Base-by-base conservation (phyloP, 2,888 invertebrate species). In the Drosophila phalerata region DNA sequence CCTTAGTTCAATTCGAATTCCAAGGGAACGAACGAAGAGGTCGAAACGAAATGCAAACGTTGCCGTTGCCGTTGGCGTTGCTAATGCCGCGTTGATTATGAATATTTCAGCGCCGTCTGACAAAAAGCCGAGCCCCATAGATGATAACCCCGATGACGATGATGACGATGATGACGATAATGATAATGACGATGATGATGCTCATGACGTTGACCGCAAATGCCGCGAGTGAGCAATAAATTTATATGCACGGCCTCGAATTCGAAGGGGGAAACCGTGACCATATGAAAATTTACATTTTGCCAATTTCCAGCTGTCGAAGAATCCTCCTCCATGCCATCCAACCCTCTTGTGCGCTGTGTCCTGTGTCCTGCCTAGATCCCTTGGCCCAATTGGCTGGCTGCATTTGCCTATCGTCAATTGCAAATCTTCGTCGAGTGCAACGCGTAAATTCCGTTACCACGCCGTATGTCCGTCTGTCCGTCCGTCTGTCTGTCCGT, bases 261-360 rank as follows among this genome's bases (percentile, higher is more conserved):
- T 42, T 30, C 37, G 45, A 34, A 3, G 28, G 38, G 37, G 13
- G 8, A 49, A 10, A 10, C n/a, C 49, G 64, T 49, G 38, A 72
- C 74, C 81, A 82, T 79, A 80, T 79, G 82, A 84, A 89, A 89
- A 90, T 90, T 89, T 90, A 89, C 89, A 90, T 90, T 90, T 90
- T 89, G 88, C 81, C 90, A 90, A 90, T 90, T 90, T 90, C 85
- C 90, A 90, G 82, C 75, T 86, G 85, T 84, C 82, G 82, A 74
- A 71, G 67, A 56, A 61, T 38, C 45, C 37, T 42, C 38, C 38
- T 38, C 13, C 25, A 49, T n/a, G 13, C 13, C 37, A 45, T 15
- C 52, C 28, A 28, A 28, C 28, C 28, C 28, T 28, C 28, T 1
- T 8, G 28, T 8, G 28, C 1, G 4, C 28, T n/a, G 32, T 22